phyloP scores from a whole-genome alignment of 2,797 vertebrate genomes.

The Mus spretus region DNA sequence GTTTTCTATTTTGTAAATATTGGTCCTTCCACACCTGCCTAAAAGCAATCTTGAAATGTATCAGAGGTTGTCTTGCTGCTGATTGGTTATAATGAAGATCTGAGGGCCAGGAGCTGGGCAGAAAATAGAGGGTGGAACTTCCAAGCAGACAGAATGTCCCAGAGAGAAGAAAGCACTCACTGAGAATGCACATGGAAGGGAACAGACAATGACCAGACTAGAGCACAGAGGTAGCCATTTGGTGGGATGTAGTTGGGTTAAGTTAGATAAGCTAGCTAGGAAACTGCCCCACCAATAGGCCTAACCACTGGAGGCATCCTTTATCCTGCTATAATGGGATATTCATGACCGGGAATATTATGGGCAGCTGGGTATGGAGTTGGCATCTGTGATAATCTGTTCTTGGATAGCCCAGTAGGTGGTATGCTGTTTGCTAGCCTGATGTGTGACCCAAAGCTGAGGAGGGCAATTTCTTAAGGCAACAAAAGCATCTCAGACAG shows the following conservation, averaged over 20 bases:
- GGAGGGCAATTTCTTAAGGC: neutral
- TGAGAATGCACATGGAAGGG: neutral
- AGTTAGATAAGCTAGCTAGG: neutral
- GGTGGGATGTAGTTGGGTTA: neutral
- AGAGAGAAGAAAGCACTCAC: neutral
- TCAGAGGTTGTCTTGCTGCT: neutral
- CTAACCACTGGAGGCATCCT: neutral
- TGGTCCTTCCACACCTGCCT: neutral
- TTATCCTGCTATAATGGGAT: neutral
- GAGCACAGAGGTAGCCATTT: neutral
- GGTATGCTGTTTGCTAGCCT: neutral
- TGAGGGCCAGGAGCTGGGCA: neutral
- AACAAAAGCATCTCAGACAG: neutral
- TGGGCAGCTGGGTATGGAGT: neutral
- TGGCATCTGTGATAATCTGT: neutral
- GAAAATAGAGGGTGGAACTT: neutral
- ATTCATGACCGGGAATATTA: neutral
- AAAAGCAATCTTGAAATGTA: neutral
- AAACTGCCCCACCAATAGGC: neutral
- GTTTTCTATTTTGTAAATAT: neutral
- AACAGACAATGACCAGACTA: neutral
- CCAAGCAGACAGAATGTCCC: neutral
- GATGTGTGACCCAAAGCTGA: neutral
- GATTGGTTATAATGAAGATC: neutral
- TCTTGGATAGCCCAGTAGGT: neutral